phyloP scores from a whole-genome alignment of 2,888 invertebrate species.

The Zaprionus lineosus region DNA sequence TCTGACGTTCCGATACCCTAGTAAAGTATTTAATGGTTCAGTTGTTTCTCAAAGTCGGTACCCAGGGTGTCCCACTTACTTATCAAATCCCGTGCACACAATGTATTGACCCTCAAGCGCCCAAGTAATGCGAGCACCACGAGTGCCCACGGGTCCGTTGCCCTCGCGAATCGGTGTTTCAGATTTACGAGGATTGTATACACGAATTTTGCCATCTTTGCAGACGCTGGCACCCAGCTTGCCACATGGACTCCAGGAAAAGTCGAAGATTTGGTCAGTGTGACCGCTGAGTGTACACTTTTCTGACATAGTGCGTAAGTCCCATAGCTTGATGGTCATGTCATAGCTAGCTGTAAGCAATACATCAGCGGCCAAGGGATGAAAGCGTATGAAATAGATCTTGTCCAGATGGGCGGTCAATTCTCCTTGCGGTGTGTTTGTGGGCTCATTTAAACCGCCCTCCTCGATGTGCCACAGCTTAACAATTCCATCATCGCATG shows the following conservation, averaged over 20 bases:
- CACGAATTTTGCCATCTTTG: constrained; percentile 91
- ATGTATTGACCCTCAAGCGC: constrained; percentile 93
- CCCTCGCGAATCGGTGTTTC: constrained; percentile 88
- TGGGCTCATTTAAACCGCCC: constrained; percentile 88
- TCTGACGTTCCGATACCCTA: constrained; percentile 94
- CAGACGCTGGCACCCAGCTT: constrained; percentile 92
- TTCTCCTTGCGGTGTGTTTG: constrained; percentile 88
- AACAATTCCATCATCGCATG: constrained; percentile 94
- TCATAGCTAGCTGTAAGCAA: constrained; percentile 95
- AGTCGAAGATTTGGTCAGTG: constrained; percentile 93
- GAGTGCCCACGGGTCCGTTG: constrained; percentile 92
- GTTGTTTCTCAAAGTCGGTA: too few species aligned
- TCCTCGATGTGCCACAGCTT: constrained; percentile 90
- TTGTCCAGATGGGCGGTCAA: constrained; percentile 93
- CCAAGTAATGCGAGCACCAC: constrained; percentile 96
- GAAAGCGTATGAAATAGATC: constrained; percentile 94
- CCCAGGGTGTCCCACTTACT: too few species aligned
- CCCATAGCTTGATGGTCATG: constrained; percentile 94
- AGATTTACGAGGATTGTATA: constrained; percentile 90
- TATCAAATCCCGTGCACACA: constrained; percentile 95
- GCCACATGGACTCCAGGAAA: constrained; percentile 97
- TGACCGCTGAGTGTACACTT: constrained; percentile 88
- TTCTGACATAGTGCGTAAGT: constrained; percentile 86
- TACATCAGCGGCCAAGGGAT: constrained; percentile 93
- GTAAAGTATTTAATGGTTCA: too few species aligned